Percentiles rank a stretch among this genome's conserved stretches.
Conservation (phyloP, 2,797 vertebrate species). For the Chaenodraco wilsoni region DNA sequence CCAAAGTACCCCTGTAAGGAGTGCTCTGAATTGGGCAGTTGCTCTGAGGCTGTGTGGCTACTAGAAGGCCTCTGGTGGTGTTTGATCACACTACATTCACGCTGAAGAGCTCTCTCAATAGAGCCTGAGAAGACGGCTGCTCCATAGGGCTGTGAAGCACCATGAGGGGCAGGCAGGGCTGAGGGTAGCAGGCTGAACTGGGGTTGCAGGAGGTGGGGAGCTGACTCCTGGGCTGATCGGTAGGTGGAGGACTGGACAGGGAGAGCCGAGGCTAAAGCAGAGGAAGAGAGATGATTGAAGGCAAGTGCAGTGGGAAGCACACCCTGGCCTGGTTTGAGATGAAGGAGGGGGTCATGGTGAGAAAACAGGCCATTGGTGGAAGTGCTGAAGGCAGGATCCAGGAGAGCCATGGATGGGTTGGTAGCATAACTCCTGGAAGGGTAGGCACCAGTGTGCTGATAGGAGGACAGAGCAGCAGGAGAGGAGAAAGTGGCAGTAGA, state of each 20-base stretch:
- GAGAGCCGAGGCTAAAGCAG: constrained; percentile 87
- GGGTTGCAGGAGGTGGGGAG: constrained; percentile 96
- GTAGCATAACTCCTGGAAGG: constrained; percentile 91
- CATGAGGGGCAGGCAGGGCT: constrained; percentile 87
- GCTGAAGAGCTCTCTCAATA: constrained; percentile 97
- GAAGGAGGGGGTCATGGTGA: constrained; percentile 91
- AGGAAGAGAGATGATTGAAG: constrained; percentile 91
- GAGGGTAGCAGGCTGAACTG: constrained; percentile 95
- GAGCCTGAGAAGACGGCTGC: constrained; percentile 93
- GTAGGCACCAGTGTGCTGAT: constrained; percentile 94
- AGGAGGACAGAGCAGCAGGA: constrained; percentile 89
- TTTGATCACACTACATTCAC: constrained; percentile 99
- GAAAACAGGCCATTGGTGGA: constrained; percentile 93
- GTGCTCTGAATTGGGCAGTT: constrained; percentile 92
- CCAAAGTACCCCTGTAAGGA: constrained; percentile 92
- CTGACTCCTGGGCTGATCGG: constrained; percentile 99
- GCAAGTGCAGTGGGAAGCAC: constrained; percentile 90
- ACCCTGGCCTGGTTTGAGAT: constrained; percentile 93
- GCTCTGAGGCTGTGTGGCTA: constrained; percentile 90
- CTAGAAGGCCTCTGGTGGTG: constrained; percentile 99
- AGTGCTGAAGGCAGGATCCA: constrained; percentile 92
- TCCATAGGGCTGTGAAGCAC: constrained; percentile 89
- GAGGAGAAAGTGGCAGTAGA: constrained; percentile 93
- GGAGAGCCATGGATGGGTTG: constrained; percentile 90
- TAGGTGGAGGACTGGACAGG: constrained; percentile 98